phyloP scores from a whole-genome alignment of 2,888 invertebrate species.

The Druceiella hillmani region DNA sequence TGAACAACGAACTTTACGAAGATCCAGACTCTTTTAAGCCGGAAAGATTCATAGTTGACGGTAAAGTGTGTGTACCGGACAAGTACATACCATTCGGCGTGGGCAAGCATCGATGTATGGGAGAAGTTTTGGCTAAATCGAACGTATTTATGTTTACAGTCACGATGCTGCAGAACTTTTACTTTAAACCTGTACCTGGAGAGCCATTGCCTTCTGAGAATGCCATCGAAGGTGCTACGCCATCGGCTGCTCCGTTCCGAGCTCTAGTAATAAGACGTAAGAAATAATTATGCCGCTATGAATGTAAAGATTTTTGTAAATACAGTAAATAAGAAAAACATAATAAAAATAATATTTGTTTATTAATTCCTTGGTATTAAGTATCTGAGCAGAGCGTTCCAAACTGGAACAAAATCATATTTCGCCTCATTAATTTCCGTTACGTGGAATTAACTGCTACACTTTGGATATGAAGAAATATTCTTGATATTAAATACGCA shows the following conservation, averaged over 20 bases:
- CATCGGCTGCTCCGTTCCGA: slow-evolving; percentile 67
- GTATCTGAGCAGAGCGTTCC: no score
- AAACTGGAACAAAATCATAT: no score
- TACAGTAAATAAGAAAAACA: no score
- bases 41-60: slow-evolving; percentile 64
- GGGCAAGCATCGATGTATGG: slow-evolving; percentile 77
- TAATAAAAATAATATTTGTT: no score
- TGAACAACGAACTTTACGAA: slow-evolving; percentile 61
- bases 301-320: no score
- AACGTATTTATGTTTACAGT: slow-evolving; percentile 74
- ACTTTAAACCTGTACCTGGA: slow-evolving; percentile 60
- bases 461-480: no score
- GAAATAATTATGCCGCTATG: no score
- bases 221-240: slow-evolving; percentile 73
- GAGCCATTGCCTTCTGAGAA: slow-evolving; percentile 58
- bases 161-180: slow-evolving; percentile 67
- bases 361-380: no score
- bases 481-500: no score
- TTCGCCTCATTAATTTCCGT: no score
- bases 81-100: slow-evolving; percentile 73
- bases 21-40: slow-evolving; percentile 70
- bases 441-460: no score
- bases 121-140: slow-evolving; percentile 67
- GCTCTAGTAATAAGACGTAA: no score
- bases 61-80: slow-evolving; percentile 59